Percentiles rank a stretch among this genome's conserved stretches.
Evolutionary conservation across 1,140 invertebrate species (phyloP).

Genomic region (Chrysomallon squamiferum): DNA sequence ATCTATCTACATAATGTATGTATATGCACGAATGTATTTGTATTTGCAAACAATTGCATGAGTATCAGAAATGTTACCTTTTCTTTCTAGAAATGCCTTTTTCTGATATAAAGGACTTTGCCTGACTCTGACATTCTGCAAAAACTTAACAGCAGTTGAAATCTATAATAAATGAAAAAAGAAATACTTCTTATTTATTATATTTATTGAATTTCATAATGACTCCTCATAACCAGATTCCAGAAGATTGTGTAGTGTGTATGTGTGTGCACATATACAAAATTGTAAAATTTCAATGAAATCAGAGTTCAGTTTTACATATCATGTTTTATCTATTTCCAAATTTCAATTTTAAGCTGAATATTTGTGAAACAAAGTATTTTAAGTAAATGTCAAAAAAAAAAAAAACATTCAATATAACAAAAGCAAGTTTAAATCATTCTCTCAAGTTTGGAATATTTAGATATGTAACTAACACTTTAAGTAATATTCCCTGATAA

Average conservation of each 20-base stretch:
- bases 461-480: no score
- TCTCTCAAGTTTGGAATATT: no score
- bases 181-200: neutral
- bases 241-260: neutral
- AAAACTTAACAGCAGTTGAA: slow-evolving; percentile 80
- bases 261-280: neutral
- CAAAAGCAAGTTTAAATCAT: no score
- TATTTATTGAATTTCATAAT: neutral
- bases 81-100: slow-evolving; percentile 79
- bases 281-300: neutral
- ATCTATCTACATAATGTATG: no score
- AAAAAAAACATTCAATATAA: no score
- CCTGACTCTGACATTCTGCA: slow-evolving; percentile 82
- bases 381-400: no score
- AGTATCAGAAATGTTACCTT: no score
- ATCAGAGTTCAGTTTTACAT: neutral
- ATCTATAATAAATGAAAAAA: slow-evolving; percentile 4
- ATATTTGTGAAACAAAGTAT: no score
- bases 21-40: no score
- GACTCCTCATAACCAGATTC: neutral
- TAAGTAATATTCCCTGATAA: no score
- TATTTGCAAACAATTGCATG: no score
- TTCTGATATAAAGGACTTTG: slow-evolving; percentile 77
- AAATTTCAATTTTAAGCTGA: no score
- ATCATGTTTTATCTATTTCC: neutral